Percentiles rank a stretch among this genome's conserved stretches.
These are phyloP conservation scores for Notodonta dromedarius DNA, from an alignment of 2,888 invertebrate genomes.

Conservation along the genomic window DNA sequence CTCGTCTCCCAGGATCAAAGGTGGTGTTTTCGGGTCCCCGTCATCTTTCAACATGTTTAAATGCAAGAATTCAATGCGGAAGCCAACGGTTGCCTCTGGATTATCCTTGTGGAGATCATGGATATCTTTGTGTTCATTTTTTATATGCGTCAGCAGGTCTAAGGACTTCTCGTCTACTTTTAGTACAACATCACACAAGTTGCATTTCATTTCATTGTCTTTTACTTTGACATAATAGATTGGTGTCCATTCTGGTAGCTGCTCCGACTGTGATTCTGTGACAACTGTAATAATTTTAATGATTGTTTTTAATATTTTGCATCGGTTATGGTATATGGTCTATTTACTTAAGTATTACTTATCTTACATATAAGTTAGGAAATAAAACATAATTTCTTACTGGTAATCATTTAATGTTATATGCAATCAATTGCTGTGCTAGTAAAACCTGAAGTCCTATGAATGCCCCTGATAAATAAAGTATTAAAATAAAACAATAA, in stretches of 20 bases:
- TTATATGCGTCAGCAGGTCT: conserved; percentile 59
- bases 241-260: conserved; percentile 65
- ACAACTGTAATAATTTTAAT: background rate
- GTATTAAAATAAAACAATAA: too few species aligned
- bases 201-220: conserved; percentile 57
- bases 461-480: too few species aligned
- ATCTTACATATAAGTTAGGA: background rate
- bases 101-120: conserved; percentile 71
- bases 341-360: too few species aligned
- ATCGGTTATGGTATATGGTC: too few species aligned
- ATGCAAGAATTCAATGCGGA: conserved; percentile 73
- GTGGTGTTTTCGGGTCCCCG: conserved; percentile 49
- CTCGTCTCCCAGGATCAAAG: conserved; percentile 62
- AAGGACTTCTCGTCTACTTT: conserved; percentile 50
- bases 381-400: background rate
- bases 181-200: conserved; percentile 61
- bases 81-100: conserved; percentile 65
- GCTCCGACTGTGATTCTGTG: conserved; percentile 25
- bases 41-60: conserved; percentile 65
- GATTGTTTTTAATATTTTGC: background rate
- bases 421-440: too few species aligned
- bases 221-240: conserved; percentile 62
- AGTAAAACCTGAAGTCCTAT: too few species aligned
- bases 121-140: conserved; percentile 60
- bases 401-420: background rate